Evolutionary conservation across 2,888 invertebrate genomes (phyloP), one percentile per base, ranked within the genome.

Genomic region (Pilophorus perplexus): DNA sequence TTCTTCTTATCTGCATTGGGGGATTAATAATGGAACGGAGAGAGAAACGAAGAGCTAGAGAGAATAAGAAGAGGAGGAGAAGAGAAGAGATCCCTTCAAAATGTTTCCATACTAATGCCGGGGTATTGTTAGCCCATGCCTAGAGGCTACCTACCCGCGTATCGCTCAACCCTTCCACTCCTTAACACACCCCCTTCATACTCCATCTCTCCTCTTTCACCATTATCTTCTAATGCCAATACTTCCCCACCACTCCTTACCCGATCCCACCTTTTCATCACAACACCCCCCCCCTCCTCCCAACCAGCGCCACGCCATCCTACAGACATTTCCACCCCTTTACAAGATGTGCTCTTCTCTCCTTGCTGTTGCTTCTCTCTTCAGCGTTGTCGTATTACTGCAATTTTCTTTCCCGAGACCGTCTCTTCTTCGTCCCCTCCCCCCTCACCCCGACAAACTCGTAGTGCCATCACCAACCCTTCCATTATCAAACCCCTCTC

Each of bases 1-100:
- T 66, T 66, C 66, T 66, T 66, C 66, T 66, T 66, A 66, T 66
- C 66, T 66, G 46, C 66, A 66, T 66, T 66, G 66, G 66, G 66
- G 66, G 66, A 66, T 66, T 66, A 66, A 66, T 66, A 68, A 57
- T 59, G 68, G 38, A 55, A 68, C 48, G 59, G 25, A 54, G 40
- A 14, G 50, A 59, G 67, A 60, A 25, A 40, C 50, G 52, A 62
- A 46, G 28, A 46, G 62, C 12, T 16, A 18, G 20, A 57, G 40
- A 40, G 38, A 23, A 25, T 12, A 20, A 40, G 38, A 18, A 8
- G 28, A 12, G 25, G 52, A 3, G 25, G 1, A 33, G 33, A 33
- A 18, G 20, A 54, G 59, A 59, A 12, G 59, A 62, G 62, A 62
- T 62, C 66, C 66, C 66, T 66, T 57, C 38, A 66, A 66, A 66